Evolutionary conservation across 2,797 vertebrate species (phyloP).

Genomic region (Catostomus latipinnis): DNA sequence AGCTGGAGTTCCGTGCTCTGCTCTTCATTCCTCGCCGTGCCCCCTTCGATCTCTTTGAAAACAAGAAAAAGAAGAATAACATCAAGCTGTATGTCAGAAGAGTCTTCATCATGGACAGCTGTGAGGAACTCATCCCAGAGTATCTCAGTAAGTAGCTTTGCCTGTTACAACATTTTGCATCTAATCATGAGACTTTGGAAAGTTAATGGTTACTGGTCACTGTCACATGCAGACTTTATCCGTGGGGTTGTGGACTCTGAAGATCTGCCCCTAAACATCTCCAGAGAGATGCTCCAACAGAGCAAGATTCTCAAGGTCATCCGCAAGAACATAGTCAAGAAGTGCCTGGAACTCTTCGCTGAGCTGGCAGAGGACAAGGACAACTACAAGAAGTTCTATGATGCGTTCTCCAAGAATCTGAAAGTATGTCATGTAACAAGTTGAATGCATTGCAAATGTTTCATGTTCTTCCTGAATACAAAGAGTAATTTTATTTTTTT

Average conservation of each 20-base stretch:
- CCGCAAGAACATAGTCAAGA: slow-evolving; percentile 94
- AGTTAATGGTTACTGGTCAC: not conserved
- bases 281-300: slow-evolving; percentile 96
- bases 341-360: slow-evolving; percentile 91
- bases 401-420: slow-evolving; percentile 94
- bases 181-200: too few relatives aligned
- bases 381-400: slow-evolving; percentile 95
- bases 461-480: not conserved
- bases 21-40: slow-evolving; percentile 91
- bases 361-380: slow-evolving; percentile 94
- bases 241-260: slow-evolving; percentile 92
- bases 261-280: slow-evolving; percentile 93
- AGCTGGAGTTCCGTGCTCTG: slow-evolving; percentile 92
- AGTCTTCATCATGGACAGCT: slow-evolving; percentile 98
- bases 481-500: not conserved
- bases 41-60: slow-evolving; percentile 95
- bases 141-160: slow-evolving; percentile 87
- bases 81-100: slow-evolving; percentile 94
- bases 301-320: slow-evolving; percentile 98
- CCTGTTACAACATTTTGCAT: not conserved
- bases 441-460: not conserved
- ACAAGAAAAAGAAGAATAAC: slow-evolving; percentile 99
- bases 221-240: slow-evolving; percentile 82
- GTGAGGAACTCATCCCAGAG: slow-evolving; percentile 93
- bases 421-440: slow-evolving; percentile 77